Evolutionary conservation across 2,888 invertebrate genomes (phyloP).

Genomic region (Nineta flava): DNA sequence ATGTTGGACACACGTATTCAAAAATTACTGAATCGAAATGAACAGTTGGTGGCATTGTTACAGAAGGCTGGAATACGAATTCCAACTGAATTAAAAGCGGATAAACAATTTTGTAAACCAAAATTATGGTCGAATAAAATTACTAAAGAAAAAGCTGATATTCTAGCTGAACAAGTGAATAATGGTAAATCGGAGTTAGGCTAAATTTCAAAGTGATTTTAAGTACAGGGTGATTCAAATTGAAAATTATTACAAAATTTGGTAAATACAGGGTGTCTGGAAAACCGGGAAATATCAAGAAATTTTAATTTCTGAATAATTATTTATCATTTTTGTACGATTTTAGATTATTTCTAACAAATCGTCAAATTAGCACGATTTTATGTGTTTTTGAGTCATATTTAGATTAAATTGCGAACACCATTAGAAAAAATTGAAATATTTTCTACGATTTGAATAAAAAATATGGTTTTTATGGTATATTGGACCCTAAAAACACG

Average conservation of each 20-base stretch:
- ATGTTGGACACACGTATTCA: constrained; percentile 24
- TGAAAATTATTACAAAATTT: neutral
- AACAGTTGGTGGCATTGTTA: constrained; percentile 24
- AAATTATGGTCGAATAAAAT: constrained; percentile 21
- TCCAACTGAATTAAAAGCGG: constrained; percentile 21
- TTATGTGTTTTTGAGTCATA: too few species aligned
- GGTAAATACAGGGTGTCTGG: too few species aligned
- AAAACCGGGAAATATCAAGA: neutral
- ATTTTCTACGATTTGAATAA: too few species aligned
- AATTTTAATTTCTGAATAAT: neutral
- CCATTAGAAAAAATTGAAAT: too few species aligned
- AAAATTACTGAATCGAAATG: constrained; percentile 24
- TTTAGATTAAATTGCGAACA: too few species aligned
- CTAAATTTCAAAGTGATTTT: neutral
- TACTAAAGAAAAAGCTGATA: constrained; percentile 20
- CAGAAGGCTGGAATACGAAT: constrained; percentile 26
- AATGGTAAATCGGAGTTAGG: constrained; percentile 20
- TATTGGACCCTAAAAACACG: too few species aligned
- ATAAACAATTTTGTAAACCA: constrained; percentile 18
- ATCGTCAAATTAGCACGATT: too few species aligned
- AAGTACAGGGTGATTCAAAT: neutral
- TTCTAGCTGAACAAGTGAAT: constrained; percentile 20
- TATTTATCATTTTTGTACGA: neutral
- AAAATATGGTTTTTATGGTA: too few species aligned
- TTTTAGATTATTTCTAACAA: too few species aligned